These are phyloP conservation scores for Eurytoma adleriae DNA, from an alignment of 2,888 invertebrate genomes.

Conservation along the genomic window DNA sequence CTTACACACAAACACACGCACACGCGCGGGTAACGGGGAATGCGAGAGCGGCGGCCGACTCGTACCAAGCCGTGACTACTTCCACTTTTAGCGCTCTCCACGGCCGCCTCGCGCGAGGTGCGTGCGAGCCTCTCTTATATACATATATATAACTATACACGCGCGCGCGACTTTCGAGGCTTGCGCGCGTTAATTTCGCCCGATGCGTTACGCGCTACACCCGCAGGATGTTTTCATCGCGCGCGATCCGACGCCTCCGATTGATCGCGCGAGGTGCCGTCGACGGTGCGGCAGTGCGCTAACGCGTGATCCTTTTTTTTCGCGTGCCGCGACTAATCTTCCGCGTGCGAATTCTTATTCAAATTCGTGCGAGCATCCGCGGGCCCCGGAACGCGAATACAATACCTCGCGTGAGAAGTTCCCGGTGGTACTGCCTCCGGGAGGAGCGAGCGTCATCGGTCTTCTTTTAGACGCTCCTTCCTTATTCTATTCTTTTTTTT, in stretches of 20 bases:
- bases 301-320: neutral
- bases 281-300: no score
- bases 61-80: constrained; percentile 52
- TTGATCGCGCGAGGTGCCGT: no score
- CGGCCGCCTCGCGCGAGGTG: neutral
- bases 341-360: neutral
- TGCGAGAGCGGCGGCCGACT: constrained; percentile 23
- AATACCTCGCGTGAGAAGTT: constrained; percentile 14
- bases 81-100: constrained; percentile 45
- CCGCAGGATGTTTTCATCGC: neutral
- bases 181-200: neutral
- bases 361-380: neutral
- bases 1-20: neutral
- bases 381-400: neutral
- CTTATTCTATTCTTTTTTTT: neutral
- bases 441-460: neutral
- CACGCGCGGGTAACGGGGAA: neutral
- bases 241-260: neutral
- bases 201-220: neutral
- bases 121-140: neutral
- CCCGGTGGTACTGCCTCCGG: no score
- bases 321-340: neutral
- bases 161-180: neutral
- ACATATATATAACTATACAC: neutral
- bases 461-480: neutral